Evolutionary conservation across 1,140 invertebrate genomes (phyloP), one percentile per base, ranked within the genome.

Genomic region (Archegozetes longisetosus): DNA sequence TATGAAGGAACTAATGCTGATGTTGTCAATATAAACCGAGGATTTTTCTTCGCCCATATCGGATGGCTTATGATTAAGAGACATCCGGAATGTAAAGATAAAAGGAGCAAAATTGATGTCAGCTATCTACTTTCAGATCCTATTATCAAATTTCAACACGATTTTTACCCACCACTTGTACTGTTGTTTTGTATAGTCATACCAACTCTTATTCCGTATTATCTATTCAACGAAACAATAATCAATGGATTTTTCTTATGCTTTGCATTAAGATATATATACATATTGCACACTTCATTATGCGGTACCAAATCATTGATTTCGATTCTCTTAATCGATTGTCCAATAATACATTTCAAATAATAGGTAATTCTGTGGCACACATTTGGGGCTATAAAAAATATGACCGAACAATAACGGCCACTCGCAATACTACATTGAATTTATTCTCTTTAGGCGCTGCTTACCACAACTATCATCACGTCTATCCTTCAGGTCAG

Each of bases 31-130:
- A 87, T 89, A 2, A 89, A 79, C 6, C 78, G 92, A 14, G 93
- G 92, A 1, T 93, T 97, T 74, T 97, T 98, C 77, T 97, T 96
- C 72, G 79, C 92, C 0, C 93, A 97, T 68, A 79, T 96, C 55
- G 93, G 93, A 6, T 97, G 93, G 93, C 74, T 97, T 40, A 71
- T 96, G 28, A 84, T 84, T 61, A 70, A 81, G 60, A 96, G 96
- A 73, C 91, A 95, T 71, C 87, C 88, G 0, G 83, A 91, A 55
- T 84, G 96, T 14, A 88, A 80, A 64, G 76, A 75, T 57, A 93
- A 93, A 69, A 91, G 92, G 54, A 83, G 86, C 66, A 76, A 79
- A 57, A 78, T 96, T 20, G 88, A 94, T 69, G 63, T 95, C 25
- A 83, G 80, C 29, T 93, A 98, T 72, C 75, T 97, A n/a, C 78